Evolutionary conservation across 2,888 invertebrate species (phyloP).

Genomic region (Cordylochernes scorpioides): DNA sequence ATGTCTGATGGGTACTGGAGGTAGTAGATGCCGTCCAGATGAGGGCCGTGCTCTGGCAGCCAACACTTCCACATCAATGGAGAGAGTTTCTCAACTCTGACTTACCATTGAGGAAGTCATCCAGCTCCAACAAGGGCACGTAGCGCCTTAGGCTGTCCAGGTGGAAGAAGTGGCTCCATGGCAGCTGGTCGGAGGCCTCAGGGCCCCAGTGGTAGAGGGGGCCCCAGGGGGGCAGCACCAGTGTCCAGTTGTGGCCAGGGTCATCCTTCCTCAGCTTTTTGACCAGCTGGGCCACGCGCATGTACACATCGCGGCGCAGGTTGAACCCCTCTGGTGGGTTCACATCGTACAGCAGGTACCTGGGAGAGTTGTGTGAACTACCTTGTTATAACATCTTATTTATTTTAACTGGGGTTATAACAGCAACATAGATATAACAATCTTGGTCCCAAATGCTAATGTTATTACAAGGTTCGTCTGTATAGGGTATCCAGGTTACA

Average conservation of each 20-base stretch:
- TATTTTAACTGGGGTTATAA: too few relatives aligned
- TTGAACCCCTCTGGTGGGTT: constrained; percentile 93
- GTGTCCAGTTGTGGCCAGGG: constrained; percentile 30
- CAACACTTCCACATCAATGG: constrained; percentile 2
- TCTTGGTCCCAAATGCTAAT: too few relatives aligned
- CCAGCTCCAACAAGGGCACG: constrained; percentile 60
- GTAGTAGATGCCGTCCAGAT: constrained; percentile 47
- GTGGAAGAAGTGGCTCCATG: constrained; percentile 69
- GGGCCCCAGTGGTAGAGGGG: constrained; percentile 67
- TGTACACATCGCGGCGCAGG: constrained; percentile 75
- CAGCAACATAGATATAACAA: too few relatives aligned
- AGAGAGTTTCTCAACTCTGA: constrained; percentile 1
- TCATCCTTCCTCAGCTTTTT: constrained; percentile 35
- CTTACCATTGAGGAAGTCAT: constrained; percentile 42
- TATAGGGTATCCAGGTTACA: too few relatives aligned
- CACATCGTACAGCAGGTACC: constrained; percentile 68
- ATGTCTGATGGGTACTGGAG: too few relatives aligned
- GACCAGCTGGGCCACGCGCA: constrained; percentile 62
- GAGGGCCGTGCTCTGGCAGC: constrained; percentile 17
- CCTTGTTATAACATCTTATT: too few relatives aligned
- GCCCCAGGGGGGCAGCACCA: constrained; percentile 64
- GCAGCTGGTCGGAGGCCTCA: constrained; percentile 30
- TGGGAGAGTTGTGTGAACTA: too few relatives aligned
- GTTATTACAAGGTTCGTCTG: too few relatives aligned
- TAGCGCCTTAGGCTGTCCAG: constrained; percentile 42